Evolutionary conservation across 2,113 vertebrate genomes (phyloP).

Genomic region (Halcyon malimbica): DNA sequence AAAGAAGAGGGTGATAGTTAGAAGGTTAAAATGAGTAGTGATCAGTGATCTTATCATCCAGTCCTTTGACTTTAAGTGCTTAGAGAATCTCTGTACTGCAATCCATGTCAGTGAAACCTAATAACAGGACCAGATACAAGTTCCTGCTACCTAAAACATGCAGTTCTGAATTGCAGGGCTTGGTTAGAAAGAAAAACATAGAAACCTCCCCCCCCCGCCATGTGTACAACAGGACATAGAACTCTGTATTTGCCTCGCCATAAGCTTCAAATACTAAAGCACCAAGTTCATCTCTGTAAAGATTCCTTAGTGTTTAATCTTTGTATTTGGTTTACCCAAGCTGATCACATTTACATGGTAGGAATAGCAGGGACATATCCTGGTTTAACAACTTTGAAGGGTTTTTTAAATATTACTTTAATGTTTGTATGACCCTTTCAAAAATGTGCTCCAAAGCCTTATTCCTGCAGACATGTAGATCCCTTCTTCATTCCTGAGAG

Average conservation of each 20-base stretch:
- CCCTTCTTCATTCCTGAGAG: not conserved
- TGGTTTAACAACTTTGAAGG: not conserved
- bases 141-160: not conserved
- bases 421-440: not conserved
- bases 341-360: not conserved
- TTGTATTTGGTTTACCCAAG: not conserved
- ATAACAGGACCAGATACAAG: not conserved
- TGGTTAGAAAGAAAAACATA: not conserved
- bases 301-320: not conserved
- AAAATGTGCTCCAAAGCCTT: not conserved
- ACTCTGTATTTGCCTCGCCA: not conserved
- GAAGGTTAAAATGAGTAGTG: not conserved
- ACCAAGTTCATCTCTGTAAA: not conserved
- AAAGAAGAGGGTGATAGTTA: not conserved
- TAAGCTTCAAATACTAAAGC: not conserved
- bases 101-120: not conserved
- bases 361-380: not conserved
- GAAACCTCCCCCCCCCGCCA: no score
- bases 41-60: not conserved
- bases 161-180: not conserved
- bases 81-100: not conserved
- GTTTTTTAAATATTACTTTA: accelerated
- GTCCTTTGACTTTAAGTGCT: not conserved
- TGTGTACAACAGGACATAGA: not conserved
- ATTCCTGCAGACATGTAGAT: not conserved